These are phyloP conservation scores for Ariopsis seemanni DNA, from an alignment of 2,113 vertebrate genomes.

Conservation along the genomic window DNA sequence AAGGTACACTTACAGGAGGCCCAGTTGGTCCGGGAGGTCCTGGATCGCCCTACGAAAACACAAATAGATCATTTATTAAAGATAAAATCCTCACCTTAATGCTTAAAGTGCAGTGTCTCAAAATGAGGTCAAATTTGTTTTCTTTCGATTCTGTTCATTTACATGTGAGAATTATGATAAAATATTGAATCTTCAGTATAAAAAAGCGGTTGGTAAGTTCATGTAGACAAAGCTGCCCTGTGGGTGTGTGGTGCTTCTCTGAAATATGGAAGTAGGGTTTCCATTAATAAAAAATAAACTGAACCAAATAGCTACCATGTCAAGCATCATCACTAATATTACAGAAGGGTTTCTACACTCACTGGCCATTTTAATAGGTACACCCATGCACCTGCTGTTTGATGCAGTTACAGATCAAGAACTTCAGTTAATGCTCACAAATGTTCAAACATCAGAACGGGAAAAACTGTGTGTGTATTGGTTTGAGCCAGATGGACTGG, in stretches of 20 bases:
- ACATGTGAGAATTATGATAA: background rate
- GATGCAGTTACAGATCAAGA: no score
- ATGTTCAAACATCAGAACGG: no score
- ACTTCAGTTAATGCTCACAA: no score
- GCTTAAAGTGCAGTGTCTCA: background rate
- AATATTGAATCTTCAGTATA: background rate
- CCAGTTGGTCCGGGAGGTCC: constrained; percentile 87
- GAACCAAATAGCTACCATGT: background rate
- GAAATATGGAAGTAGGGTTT: background rate
- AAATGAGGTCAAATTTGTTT: background rate
- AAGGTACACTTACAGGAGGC: constrained; percentile 82
- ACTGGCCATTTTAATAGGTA: no score
- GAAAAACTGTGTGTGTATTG: no score
- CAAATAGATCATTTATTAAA: constrained; percentile 38
- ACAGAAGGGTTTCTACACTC: no score
- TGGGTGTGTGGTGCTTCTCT: background rate
- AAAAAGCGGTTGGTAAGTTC: background rate
- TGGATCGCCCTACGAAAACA: constrained; percentile 76
- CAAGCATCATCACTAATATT: no score
- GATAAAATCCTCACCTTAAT: background rate
- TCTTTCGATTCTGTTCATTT: background rate
- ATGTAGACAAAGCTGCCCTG: background rate
- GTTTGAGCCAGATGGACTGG: no score
- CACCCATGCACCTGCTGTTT: no score
- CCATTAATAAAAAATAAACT: background rate